Evolutionary conservation across 2,113 vertebrate genomes (phyloP).

Genomic region (Sinocyclocheilus rhinocerous): DNA sequence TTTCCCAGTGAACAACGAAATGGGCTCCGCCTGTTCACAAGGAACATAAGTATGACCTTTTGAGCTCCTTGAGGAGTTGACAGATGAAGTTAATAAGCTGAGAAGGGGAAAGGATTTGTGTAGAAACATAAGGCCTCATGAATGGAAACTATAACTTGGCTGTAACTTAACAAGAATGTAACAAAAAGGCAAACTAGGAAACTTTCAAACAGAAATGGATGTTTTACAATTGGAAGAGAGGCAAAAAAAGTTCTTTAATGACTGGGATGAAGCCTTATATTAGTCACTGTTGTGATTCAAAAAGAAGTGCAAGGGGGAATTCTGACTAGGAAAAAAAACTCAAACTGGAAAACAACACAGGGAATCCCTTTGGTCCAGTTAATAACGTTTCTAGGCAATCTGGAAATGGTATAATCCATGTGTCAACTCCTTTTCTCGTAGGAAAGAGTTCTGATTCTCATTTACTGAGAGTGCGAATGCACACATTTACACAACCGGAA

Average conservation of each 20-base stretch:
- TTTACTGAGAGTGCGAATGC: not conserved
- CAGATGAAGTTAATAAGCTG: constrained; percentile 37
- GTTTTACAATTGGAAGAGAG: not conserved
- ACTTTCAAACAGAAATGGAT: not conserved
- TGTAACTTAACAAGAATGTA: not conserved
- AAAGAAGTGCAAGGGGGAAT: not conserved
- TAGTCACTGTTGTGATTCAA: not conserved
- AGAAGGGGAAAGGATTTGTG: constrained; percentile 25
- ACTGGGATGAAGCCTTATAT: not conserved
- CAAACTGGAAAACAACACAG: not conserved
- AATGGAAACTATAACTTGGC: constrained; percentile 13
- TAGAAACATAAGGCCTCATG: not conserved
- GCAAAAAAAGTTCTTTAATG: not conserved
- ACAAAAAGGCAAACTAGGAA: not conserved
- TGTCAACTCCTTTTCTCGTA: not conserved
- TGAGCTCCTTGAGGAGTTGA: constrained; percentile 2
- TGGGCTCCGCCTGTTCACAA: constrained; percentile 12
- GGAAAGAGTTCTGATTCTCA: not conserved
- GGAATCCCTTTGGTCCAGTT: not conserved
- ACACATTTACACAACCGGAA: not conserved
- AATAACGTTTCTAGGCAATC: constrained; percentile 4
- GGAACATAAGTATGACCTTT: constrained; percentile 14
- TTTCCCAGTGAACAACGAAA: constrained; percentile 20
- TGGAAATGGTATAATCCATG: not conserved
- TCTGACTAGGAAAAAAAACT: not conserved